Base-by-base conservation (phyloP, 2,797 vertebrate genomes). In the Phoxinus dragarum region DNA sequence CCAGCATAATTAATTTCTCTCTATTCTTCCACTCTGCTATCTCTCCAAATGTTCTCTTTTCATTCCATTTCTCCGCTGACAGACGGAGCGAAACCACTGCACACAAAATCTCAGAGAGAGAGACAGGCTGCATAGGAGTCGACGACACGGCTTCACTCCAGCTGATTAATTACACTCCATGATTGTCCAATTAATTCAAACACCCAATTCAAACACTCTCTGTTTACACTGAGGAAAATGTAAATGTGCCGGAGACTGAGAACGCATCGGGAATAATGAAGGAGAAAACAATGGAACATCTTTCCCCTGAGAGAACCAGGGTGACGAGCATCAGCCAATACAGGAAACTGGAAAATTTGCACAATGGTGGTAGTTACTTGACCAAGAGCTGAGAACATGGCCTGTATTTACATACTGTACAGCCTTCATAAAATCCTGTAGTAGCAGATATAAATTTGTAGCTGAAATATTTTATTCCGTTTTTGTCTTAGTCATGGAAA, bases 1-100 rank as follows among this genome's bases (percentile, higher is more conserved):
- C 92, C 88, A 66, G 88, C 89, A 80, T 92, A 94, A 94, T 94
- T 94, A 93, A 85, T 91, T 93, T 90, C 89, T 90, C 44, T 83
- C 89, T 86, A 89, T 93, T 93, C 86, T 92, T 87, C 69, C 75
- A 27, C 71, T 77, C 36, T 78, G 52, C 40, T 82, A 44, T 83
- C 85, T 61, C 74, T 83, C 80, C 52, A 69, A 79, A 73, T 80
- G 66, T 85, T 80, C 76, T 80, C 76, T 67, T 85, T 85, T 85
- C 66, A 85, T 80, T 73, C 42, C 76, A 80, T 42, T 56, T 42
- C 54, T 85, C 67, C 3, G 21, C 52, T 85, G 84, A 80, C 84
- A 85, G 74, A 71, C 42, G 31, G 42, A 85, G 75, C 64, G 36
- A 47, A 79, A 66, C 84, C 40, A 72, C 68, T 21, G 31, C n/a